Evolutionary conservation across 2,888 invertebrate species (phyloP), one percentile per base, ranked within the genome.

Genomic region (Oegoconia quadripuncta): DNA sequence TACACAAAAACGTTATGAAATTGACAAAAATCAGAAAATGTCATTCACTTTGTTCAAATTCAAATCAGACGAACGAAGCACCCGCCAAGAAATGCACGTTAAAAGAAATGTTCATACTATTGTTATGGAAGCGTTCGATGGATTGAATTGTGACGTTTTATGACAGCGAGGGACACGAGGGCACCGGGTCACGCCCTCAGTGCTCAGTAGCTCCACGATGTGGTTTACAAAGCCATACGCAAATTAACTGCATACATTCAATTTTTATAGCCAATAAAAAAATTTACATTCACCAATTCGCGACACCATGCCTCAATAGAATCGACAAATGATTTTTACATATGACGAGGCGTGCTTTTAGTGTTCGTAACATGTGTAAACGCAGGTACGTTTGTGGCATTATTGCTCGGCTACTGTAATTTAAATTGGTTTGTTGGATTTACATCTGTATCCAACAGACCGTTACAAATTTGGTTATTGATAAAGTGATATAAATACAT

Each of bases 261-360:
- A 74, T 68, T 84, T 84, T 84, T 83, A 83, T 82, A 61, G 79
- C 48, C 80, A 69, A 77, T 81, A 79, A 80, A 83, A 78, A 75
- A 68, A 61, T 58, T 3, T 46, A 67, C 70, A 78, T 86, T 83
- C 76, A 80, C 67, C 59, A 63, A 83, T 84, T 78, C 64, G 80
- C 60, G 50, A 64, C 75, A 74, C 68, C 64, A 79, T 72, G 81
- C 76, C 74, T 50, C 47, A 55, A 73, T 69, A 74, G 80, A 74
- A 65, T 67, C 72, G 67, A 77, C 80, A 84, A 86, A 84, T 77
- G 81, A 79, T 80, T 86, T 87, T 86, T 83, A 76, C 86, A 87
- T 86, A 84, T 82, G 82, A 71, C 74, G 51, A 50, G 61, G 61
- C 61, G 44, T 55, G 41, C 46, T 48, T 80, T 76, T 64, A 69